Percentiles rank a stretch among this genome's conserved stretches.
These are phyloP conservation scores for Pampus argenteus DNA, from an alignment of 2,797 vertebrate species.

Conservation along the genomic window DNA sequence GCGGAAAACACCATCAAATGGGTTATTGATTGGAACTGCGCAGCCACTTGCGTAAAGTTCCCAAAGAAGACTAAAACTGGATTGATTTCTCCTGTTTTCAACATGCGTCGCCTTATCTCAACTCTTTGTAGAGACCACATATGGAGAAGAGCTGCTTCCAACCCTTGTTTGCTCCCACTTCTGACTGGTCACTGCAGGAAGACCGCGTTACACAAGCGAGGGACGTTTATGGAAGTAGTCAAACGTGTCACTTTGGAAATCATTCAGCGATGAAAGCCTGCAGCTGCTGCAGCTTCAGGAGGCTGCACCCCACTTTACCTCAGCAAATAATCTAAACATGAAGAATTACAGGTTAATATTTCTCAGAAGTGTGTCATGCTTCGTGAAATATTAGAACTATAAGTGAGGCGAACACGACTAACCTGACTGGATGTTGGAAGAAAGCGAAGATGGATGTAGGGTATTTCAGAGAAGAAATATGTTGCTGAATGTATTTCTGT, in stretches of 20 bases:
- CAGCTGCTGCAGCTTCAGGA: not conserved
- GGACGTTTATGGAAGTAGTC: constrained; percentile 7
- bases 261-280: constrained; percentile 11
- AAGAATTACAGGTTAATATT: constrained; percentile 16
- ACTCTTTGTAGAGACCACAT: constrained; percentile 44
- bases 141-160: constrained; percentile 20
- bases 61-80: not conserved
- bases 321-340: constrained; percentile 10
- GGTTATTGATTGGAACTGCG: constrained; percentile 34
- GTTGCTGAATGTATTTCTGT: not conserved
- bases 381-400: constrained; percentile 17
- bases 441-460: not conserved
- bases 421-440: not conserved
- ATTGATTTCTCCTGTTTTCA: not conserved
- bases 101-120: not conserved
- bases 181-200: constrained; percentile 8
- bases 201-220: constrained; percentile 3
- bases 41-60: not conserved
- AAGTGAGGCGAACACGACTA: constrained; percentile 19
- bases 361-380: not conserved
- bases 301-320: not conserved
- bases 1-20: constrained; percentile 18
- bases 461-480: constrained; percentile 17
- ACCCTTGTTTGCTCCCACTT: constrained; percentile 1
- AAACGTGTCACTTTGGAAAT: constrained; percentile 14